Base-by-base conservation (phyloP, 1,140 invertebrate species). In the Aphelinus certus region DNA sequence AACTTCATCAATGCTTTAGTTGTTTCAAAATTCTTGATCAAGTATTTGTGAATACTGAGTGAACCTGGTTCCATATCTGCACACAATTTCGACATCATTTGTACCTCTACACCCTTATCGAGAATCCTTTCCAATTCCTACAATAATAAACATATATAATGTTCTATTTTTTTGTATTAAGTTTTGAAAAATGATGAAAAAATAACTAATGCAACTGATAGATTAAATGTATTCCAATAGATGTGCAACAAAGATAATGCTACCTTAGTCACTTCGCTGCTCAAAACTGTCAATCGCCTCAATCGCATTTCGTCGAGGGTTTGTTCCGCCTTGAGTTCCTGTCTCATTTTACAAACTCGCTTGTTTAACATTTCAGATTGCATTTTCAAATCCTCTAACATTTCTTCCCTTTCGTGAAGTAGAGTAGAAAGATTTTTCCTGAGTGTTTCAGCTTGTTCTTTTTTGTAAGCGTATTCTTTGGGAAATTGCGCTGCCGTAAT, bases 231-330 rank as follows among this genome's bases (percentile, higher is more conserved):
- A 55, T 7, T 10, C 53, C 5, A 55, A 4, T 6, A 61, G 42
- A 26, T 60, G 4, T 60, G 9, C 9, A 43, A 60, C 71, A 58
- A 73, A 57, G 60, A 49, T 43, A 67, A 65, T 26, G 46, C 81
- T 78, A 87, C 86, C 76, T 84, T 83, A 47, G 85, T 82, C 4
- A 81, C 73, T 7, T 73, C 75, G 64, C 78, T 81, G 63, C 84
- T 86, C 2, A 76, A 70, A 48, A 85, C 80, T 70, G 77, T 85
- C 7, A 87, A 53, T 58, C 78, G 79, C 69, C 86, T 88, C 49
- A 88, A 75, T 56, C 84, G 83, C 0, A 76, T 57, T 3, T 75
- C 64, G 73, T 86, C 84, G 26, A 79, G 57, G 0, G 76, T 76
- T 78, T 84, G 81, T 73, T 71, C 68, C 2, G 77, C 55, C 61